Percentiles rank a stretch among this genome's conserved stretches.
Conservation (phyloP, 2,797 vertebrate genomes). For the Myiotriccus ornatus region DNA sequence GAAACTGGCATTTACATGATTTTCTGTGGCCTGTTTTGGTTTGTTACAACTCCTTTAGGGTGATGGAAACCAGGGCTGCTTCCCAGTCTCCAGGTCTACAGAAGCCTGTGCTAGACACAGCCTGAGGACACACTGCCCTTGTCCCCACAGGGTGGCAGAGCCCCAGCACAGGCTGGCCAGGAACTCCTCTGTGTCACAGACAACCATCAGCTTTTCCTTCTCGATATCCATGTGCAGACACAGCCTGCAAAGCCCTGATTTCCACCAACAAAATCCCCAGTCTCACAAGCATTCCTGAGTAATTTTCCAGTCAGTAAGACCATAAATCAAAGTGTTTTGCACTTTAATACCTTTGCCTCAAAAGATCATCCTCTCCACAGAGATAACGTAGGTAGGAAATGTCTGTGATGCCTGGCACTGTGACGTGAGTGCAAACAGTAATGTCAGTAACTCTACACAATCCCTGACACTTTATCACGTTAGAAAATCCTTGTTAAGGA, state of each 20-base stretch:
- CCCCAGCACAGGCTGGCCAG: background rate
- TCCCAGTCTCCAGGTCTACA: background rate
- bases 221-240: fast-evolving
- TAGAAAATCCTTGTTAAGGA: background rate
- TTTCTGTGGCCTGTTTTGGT: background rate
- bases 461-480: background rate
- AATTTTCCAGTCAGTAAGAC: background rate
- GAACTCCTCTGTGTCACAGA: background rate
- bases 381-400: fast-evolving
- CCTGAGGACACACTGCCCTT: background rate
- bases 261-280: background rate
- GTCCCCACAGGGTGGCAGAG: background rate
- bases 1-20: fast-evolving
- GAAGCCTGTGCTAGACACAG: background rate
- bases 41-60: background rate
- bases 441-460: background rate
- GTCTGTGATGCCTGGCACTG: background rate
- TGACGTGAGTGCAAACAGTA: background rate
- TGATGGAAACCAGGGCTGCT: background rate
- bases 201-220: fast-evolving
- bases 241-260: background rate
- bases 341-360: background rate
- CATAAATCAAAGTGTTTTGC: background rate
- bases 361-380: background rate
- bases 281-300: background rate